Evolutionary conservation across 2,888 invertebrate species (phyloP).

Genomic region (Leucania comma): DNA sequence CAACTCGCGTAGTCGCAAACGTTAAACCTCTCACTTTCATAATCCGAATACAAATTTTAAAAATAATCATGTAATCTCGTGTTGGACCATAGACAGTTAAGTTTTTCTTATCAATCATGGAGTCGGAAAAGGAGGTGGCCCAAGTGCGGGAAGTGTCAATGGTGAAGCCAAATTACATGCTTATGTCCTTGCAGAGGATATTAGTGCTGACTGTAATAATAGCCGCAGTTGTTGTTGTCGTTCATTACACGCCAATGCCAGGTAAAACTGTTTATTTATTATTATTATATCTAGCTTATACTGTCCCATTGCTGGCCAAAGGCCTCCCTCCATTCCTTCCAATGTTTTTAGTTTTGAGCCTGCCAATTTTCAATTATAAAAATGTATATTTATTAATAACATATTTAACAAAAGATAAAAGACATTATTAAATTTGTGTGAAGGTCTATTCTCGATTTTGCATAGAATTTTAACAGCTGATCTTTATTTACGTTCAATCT

Average conservation of each 20-base stretch:
- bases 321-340: no score
- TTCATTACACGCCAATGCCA: conserved; percentile 94
- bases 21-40: conserved; percentile 57
- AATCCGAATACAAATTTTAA: conserved; percentile 46
- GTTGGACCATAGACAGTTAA: conserved; percentile 39
- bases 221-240: conserved; percentile 92
- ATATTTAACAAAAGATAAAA: neutral
- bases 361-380: no score
- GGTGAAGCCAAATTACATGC: conserved; percentile 88
- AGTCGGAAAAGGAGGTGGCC: conserved; percentile 76
- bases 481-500: conserved; percentile 12
- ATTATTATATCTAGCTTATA: neutral
- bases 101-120: conserved; percentile 72
- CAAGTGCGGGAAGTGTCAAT: conserved; percentile 72
- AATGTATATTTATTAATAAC: neutral
- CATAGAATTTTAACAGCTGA: neutral
- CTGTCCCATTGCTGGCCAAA: no score
- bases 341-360: no score
- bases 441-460: no score
- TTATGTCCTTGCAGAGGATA: conserved; percentile 92
- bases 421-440: no score
- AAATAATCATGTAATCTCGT: conserved; percentile 72
- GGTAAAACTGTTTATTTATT: conserved; percentile 84
- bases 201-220: conserved; percentile 92
- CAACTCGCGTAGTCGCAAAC: conserved; percentile 83